Conservation (phyloP, 2,888 invertebrate species). For the Encarsia formosa region DNA sequence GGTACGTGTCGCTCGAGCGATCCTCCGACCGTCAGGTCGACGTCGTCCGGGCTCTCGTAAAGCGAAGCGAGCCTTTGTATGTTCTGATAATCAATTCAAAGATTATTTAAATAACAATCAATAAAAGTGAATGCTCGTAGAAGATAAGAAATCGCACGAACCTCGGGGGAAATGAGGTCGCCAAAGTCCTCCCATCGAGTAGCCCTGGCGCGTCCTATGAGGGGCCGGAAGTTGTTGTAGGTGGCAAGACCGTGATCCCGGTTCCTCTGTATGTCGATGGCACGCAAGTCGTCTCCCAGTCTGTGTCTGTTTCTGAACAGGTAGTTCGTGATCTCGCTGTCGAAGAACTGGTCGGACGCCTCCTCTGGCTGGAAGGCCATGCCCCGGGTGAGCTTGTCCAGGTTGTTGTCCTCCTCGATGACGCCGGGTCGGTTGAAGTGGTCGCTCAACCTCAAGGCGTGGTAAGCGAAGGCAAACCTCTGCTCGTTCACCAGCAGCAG, state of each 20-base stretch:
- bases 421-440: conserved; percentile 67
- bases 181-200: conserved; percentile 65
- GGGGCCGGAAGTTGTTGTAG: conserved; percentile 73
- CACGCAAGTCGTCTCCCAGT: conserved; percentile 76
- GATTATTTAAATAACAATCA: too few species aligned
- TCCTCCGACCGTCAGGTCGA: conserved; percentile 83
- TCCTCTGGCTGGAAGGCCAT: conserved; percentile 73
- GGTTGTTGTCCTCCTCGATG: conserved; percentile 62
- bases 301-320: conserved; percentile 66
- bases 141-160: too few species aligned
- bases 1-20: conserved; percentile 73
- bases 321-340: conserved; percentile 67
- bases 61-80: conserved; percentile 61
- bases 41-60: conserved; percentile 73
- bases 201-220: conserved; percentile 70
- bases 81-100: conserved; percentile 60
- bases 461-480: conserved; percentile 38
- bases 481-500: conserved; percentile 54
- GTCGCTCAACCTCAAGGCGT: conserved; percentile 65
- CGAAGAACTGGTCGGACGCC: conserved; percentile 73
- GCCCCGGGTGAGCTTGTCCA: conserved; percentile 72
- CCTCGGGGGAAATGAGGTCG: conserved; percentile 35
- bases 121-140: too few species aligned
- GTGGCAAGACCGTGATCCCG: conserved; percentile 81
- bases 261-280: conserved; percentile 80